Base-by-base conservation (phyloP, 1,140 invertebrate species). In the Leptinotarsa lineolata region DNA sequence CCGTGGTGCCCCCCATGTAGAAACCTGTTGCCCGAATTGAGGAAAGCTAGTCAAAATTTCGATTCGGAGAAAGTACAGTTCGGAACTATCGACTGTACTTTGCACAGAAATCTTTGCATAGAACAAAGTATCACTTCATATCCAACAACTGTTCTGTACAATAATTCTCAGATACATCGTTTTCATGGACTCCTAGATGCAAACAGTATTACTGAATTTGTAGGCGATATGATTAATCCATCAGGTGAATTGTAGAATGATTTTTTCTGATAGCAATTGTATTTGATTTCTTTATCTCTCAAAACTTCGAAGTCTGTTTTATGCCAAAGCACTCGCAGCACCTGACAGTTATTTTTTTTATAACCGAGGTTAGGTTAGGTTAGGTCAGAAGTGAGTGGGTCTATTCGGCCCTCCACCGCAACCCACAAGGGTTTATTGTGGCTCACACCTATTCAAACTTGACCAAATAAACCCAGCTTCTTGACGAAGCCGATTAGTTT, bases 1-100 rank as follows among this genome's bases (percentile, higher is more conserved):
- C 93, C 93, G 77, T 93, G 92, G 91, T 95, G 93, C 85, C 92
- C 92, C n/a, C 93, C 93, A 0, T 95, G 93, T 81, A 88, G 92
- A 84, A 86, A 87, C 72, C 85, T 94, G 68, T 83, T 94, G 15
- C 91, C 91, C 48, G 91, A 93, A 85, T 86, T 94, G 63, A 85
- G 93, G 12, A 92, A 90, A 84, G 90, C 91, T 4, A 91, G 91
- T 58, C 86, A 86, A 72, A 80, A 85, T 75, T 88, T 89, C 72
- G 78, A 83, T 39, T 79, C 85, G 8, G 83, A 85, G n/a, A 74
- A 82, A 18, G 78, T 88, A 54, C 87, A 90, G 74, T 93, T 94
- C 86, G 93, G 92, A 54, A 89, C 87, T 0, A 84, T 91, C 6
- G 90, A 91, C 80, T 91, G 90, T 77, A 89, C 88, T 3, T 79